A percentile compares a stretch with the other conserved stretches of the same genome.
These are phyloP conservation scores for Drosophila biarmipes DNA, from an alignment of 1,140 invertebrate genomes.

Conservation along the genomic window DNA sequence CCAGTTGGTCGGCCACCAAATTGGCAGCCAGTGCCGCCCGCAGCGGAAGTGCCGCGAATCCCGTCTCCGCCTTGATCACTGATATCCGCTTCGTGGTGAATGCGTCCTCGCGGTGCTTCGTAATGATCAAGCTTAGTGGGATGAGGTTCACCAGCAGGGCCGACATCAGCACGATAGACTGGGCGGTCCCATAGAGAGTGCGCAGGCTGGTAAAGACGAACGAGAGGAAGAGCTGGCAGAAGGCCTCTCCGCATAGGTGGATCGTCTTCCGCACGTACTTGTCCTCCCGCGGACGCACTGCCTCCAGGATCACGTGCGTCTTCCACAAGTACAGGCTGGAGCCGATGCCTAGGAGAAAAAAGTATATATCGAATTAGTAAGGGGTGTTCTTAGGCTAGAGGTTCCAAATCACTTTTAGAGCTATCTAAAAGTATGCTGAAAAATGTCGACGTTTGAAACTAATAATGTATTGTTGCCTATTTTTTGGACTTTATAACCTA, in stretches of 20 bases:
- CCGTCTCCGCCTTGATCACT: constrained; percentile 75
- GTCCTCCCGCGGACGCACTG: constrained; percentile 81
- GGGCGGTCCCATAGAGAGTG: constrained; percentile 79
- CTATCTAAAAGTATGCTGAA: too few relatives aligned
- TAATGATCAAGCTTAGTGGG: constrained; percentile 78
- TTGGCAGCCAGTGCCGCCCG: constrained; percentile 59
- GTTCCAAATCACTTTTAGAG: too few relatives aligned
- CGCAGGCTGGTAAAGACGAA: constrained; percentile 82
- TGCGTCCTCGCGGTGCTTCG: constrained; percentile 77
- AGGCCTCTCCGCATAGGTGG: constrained; percentile 79
- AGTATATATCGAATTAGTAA: neutral
- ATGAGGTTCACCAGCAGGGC: constrained; percentile 80
- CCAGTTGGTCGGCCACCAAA: constrained; percentile 76
- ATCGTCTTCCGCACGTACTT: constrained; percentile 82
- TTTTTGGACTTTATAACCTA: too few relatives aligned
- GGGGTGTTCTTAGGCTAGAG: too few relatives aligned
- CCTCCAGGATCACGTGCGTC: constrained; percentile 81
- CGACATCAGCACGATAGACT: constrained; percentile 79
- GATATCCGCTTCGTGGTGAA: constrained; percentile 80
- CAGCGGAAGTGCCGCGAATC: constrained; percentile 64
- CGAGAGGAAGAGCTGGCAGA: constrained; percentile 80
- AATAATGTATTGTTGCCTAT: too few relatives aligned
- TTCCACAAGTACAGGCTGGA: constrained; percentile 78
- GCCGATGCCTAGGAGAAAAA: constrained; percentile 62
- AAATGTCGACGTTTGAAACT: too few relatives aligned